Conservation (phyloP, 2,797 vertebrate species). For the Stomatorhinus walkeri region DNA sequence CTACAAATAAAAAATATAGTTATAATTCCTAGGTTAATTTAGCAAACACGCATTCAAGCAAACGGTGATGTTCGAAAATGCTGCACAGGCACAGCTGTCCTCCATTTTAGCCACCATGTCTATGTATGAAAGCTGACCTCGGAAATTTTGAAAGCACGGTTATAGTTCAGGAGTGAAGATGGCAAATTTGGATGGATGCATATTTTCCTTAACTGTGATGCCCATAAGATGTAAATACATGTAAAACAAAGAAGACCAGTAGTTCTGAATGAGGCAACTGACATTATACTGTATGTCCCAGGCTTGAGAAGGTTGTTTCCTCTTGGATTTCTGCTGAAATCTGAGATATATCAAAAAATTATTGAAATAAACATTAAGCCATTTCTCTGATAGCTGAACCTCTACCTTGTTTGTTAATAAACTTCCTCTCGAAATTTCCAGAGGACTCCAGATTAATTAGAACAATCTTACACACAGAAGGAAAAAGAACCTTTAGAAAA, state of each 20-base stretch:
- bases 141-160: background rate
- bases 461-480: background rate
- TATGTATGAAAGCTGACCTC: background rate
- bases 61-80: background rate
- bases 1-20: background rate
- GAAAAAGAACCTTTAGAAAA: background rate
- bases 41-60: background rate
- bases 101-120: background rate
- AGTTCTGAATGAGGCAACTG: background rate
- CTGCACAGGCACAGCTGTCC: background rate
- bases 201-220: background rate
- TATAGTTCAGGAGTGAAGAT: background rate
- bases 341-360: background rate
- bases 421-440: background rate
- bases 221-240: background rate
- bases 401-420: background rate
- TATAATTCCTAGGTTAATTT: background rate
- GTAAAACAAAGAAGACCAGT: background rate
- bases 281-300: background rate
- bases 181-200: background rate
- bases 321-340: background rate
- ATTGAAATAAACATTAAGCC: background rate
- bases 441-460: background rate
- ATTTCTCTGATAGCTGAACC: background rate
- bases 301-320: background rate